Evolutionary conservation across 2,113 vertebrate species (phyloP), one percentile per base, ranked within the genome.

Genomic region (Mormyrus lacerda): DNA sequence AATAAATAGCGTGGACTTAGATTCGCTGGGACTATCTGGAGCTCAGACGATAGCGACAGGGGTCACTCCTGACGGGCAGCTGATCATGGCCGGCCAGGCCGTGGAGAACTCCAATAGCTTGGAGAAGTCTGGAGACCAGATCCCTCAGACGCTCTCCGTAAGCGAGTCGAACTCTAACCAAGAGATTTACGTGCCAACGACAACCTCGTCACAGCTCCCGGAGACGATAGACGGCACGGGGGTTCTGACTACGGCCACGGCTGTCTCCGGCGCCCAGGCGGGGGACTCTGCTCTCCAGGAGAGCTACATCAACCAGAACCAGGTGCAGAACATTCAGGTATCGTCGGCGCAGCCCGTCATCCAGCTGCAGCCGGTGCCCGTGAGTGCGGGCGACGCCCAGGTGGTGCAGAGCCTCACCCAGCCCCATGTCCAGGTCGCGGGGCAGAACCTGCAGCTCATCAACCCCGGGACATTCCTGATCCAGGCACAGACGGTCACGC

Each of bases 391-490:
- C 93, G 98, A 99, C 95, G 94, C 95, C 91, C 97, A 98, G 91
- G 96, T 97, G 94, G 96, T 97, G 93, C 97, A 97, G 95, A 97
- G 97, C 93, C 97, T 98, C 94, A 95, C 98, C 94, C 94, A 97
- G 91, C 96, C 95, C 90, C 96, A 96, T 95, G 96, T 97, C 90
- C 96, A 97, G 94, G 95, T 95, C 87, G 93, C 94, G 92, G 96
- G 95, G 90, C 98, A 99, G 94, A 99, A 98, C 89, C 97, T 99
- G 91, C 98, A 99, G 92, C 95, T 99, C 94, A 97, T 99, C 94
- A 99, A 99, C 93, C 97, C 98, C 27, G 98, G 98, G 92, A 96
- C 98, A 89, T 99, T 99, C 95, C 96, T 99, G 93, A 98, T 99
- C 95, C 98, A 99, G 97, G 98, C 98, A 91, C 98, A 99, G 93